Base-by-base conservation (phyloP, 2,888 invertebrate species). In the Dromius quadrimaculatus region DNA sequence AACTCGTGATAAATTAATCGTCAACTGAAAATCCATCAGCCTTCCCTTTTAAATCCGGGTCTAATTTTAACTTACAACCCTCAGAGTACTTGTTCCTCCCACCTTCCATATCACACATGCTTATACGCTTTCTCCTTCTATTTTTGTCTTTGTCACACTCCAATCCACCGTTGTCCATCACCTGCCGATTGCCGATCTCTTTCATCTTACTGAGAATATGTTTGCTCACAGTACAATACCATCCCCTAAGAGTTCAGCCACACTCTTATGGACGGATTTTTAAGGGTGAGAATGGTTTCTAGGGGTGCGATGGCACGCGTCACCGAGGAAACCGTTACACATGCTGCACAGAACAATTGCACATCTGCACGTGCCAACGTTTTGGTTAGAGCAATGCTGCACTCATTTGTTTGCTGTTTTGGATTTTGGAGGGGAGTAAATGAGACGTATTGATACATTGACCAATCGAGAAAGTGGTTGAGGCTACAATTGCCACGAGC, bases 281-380 rank as follows among this genome's bases (percentile, higher is more conserved):
- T 28, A 54, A 54, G 50, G 50, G 15, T 15, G 28, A 11, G 2
- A 13, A 15, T 54, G 2, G 50, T 9, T 11, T 15, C 8, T 1
- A 11, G 17, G n/a, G 23, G 15, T 54, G 50, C 23, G 28, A n/a
- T 54, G 50, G 50, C 50, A 54, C 50, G 50, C 50, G 50, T 54
- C 47, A 23, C 11, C 41, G 36, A 36, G 28, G 28, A 54, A 28
- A 54, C 50, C 50, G 50, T 54, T 54, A 54, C 50, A 54, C 50
- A 54, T 54, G 23, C 47, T 41, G 41, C 23, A 47, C 8, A 15
- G 50, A 65, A 65, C 65, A 65, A 65, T 65, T 65, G 65, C 50
- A 65, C 65, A 65, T 65, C 65, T 65, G 65, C 65, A 50, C 65
- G 50, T 65, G 65, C 65, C 65, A 50, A 36, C 65, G 47, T 65